Conservation (phyloP, 2,113 vertebrate genomes). For the Sterrhoptilus dennistouni region DNA sequence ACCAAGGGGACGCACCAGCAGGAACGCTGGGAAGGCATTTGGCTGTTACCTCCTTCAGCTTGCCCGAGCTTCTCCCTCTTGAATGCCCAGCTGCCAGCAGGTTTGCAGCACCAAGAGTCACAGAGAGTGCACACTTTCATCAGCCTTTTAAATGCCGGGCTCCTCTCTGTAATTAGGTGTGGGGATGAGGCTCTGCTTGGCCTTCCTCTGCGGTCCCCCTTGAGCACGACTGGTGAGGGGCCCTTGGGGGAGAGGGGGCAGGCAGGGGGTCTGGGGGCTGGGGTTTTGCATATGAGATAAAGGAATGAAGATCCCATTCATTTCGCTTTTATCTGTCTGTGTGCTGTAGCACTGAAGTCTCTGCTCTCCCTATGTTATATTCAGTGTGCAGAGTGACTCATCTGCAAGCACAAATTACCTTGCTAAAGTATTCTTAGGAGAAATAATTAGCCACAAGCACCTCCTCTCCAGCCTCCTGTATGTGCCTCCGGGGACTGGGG, state of each 20-base stretch:
- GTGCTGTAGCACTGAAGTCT: slow-evolving; percentile 46
- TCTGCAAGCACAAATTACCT: slow-evolving; percentile 81
- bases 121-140: not conserved
- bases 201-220: not conserved
- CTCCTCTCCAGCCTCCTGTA: slow-evolving; percentile 71
- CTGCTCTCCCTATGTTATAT: slow-evolving; percentile 64
- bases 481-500: slow-evolving; percentile 72
- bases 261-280: not conserved
- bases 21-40: not conserved
- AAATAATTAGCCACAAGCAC: slow-evolving; percentile 82
- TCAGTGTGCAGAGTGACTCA: slow-evolving; percentile 71
- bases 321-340: slow-evolving; percentile 64
- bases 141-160: not conserved
- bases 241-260: not conserved
- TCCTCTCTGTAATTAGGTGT: not conserved
- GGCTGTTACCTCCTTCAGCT: not conserved
- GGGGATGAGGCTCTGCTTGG: not conserved
- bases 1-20: not conserved
- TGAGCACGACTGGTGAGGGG: not conserved
- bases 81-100: not conserved
- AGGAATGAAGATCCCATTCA: slow-evolving; percentile 2
- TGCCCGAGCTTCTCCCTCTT: not conserved
- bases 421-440: slow-evolving; percentile 83
- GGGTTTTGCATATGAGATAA: slow-evolving; percentile 59
- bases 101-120: not conserved